Conservation (phyloP, 2,888 invertebrate species). For the Biston stratarius region DNA sequence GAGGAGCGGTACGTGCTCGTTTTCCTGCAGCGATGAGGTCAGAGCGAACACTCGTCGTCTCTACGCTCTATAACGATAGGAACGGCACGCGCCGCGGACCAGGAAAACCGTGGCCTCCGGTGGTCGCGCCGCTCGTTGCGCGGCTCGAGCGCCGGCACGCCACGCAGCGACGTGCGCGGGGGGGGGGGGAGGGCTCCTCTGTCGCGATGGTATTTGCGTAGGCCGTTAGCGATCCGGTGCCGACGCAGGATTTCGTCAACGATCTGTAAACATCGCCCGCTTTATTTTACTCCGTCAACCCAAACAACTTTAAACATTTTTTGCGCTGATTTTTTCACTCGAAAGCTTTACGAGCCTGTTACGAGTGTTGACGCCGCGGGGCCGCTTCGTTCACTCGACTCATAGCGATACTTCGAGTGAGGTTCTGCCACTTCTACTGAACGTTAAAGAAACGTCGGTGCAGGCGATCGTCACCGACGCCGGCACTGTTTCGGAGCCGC, state of each 20-base stretch:
- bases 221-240: slow-evolving; percentile 65
- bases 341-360: background rate
- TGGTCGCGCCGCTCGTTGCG: no score
- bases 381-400: no score
- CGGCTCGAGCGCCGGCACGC: background rate
- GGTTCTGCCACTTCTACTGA: no score
- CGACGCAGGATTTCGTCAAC: slow-evolving; percentile 48
- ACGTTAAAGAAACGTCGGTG: no score
- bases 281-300: slow-evolving; percentile 23
- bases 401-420: no score
- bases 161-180: no score
- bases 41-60: background rate
- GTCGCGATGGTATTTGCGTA: slow-evolving; percentile 82
- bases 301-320: slow-evolving; percentile 20
- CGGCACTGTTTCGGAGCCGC: no score
- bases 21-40: background rate
- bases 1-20: background rate
- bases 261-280: slow-evolving; percentile 59
- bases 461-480: no score
- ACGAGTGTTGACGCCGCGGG: slow-evolving; percentile 8
- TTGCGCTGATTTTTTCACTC: slow-evolving; percentile 17
- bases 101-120: background rate
- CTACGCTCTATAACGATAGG: no score
- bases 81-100: background rate
- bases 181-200: no score